phyloP scores from a whole-genome alignment of 2,797 vertebrate species.

The Lophotriccus pileatus region DNA sequence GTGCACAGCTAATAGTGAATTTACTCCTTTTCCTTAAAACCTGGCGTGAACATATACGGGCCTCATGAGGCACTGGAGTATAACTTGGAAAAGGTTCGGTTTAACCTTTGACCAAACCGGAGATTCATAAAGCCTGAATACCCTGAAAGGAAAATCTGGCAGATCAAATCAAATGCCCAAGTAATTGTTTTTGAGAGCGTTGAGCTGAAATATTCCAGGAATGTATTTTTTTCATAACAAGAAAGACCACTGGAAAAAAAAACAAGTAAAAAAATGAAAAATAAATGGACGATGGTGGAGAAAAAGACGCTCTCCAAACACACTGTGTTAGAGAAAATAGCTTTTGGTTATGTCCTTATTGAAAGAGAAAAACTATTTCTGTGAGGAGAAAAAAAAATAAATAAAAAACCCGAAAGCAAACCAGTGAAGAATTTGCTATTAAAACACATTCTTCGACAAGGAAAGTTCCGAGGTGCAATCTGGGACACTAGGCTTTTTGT shows the following conservation, averaged over 20 bases:
- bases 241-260: not conserved
- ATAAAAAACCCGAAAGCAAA: not conserved
- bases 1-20: not conserved
- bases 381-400: not conserved
- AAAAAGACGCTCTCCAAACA: not conserved
- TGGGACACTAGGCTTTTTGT: not conserved
- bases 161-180: conserved; percentile 51
- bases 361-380: not conserved
- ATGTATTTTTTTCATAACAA: conserved; percentile 39
- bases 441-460: not conserved
- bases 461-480: not conserved
- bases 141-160: not conserved
- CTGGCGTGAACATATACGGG: accelerated
- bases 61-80: not conserved
- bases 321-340: not conserved
- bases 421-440: not conserved
- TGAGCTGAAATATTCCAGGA: conserved; percentile 39
- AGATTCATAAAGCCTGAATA: not conserved
- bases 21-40: not conserved
- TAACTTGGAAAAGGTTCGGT: not conserved
- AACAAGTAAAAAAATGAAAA: not conserved
- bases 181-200: conserved; percentile 53
- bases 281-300: not conserved
- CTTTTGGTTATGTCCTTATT: conserved; percentile 18
- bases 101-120: not conserved